Base-by-base conservation (phyloP, 2,797 vertebrate species). In the Halcyon leucocephala region DNA sequence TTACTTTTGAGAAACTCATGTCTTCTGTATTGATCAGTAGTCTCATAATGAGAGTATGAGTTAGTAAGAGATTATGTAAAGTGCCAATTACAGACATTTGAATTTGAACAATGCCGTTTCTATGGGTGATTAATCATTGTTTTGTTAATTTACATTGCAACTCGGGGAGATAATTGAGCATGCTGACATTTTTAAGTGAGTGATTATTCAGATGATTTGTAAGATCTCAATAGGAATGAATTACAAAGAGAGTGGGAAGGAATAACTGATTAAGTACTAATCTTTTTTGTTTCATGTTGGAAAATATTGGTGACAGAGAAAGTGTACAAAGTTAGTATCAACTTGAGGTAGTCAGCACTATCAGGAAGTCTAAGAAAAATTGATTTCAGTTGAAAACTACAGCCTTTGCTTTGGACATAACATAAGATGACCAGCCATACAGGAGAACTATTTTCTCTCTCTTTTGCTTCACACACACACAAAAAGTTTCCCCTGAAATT, bases 171-270 rank as follows among this genome's bases (percentile, higher is more conserved):
- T 95, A 95, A 95, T 93, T 87, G 60, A 83, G 33, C 82, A 55
- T 94, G 70, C 66, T 97, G 89, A 96, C 37, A 39, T 91, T 97
- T 96, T 85, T 84, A 67, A 92, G 51, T n/a, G 89, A 46, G 55
- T 90, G 72, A 86, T 97, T 86, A 64, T 95, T 78, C n/a, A 69
- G 19, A 55, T 86, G 33, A 83, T 62, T 79, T 85, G 18, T 72
- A 80, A 82, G 42, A 84, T 28, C 49, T 89, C 46, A 48, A 13
- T 20, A 84, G 24, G 57, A 62, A 55, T 77, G 46, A 88, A 71
- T 88, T 90, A 51, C 42, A 85, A 42, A 61, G 61, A 51, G 54
- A 80, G 19, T 54, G 72, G 46, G 49, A 94, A 92, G 54, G 19
- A 81, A 14, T 89, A 79, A 64, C 64, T 73, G 21, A 62, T 88